Percentiles rank a stretch among this genome's conserved stretches.
Evolutionary conservation across 2,888 invertebrate genomes (phyloP).

Genomic region (Sipha maydis): DNA sequence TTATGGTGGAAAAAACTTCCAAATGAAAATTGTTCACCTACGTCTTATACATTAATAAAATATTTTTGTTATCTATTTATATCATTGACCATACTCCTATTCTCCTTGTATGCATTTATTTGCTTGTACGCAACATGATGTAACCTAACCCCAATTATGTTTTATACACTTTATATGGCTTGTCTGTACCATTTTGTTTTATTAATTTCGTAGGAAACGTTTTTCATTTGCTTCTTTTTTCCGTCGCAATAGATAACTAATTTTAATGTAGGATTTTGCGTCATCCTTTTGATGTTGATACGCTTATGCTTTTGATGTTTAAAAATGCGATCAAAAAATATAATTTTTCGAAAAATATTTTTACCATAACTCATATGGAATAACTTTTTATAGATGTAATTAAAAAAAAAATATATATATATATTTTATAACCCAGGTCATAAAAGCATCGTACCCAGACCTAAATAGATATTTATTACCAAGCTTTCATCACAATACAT

Average conservation of each 20-base stretch:
- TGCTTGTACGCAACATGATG: neutral
- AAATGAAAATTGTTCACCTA: too few species aligned
- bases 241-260: too few species aligned
- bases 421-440: neutral
- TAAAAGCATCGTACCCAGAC: conserved; percentile 31
- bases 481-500: neutral
- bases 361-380: neutral
- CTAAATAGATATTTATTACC: conserved; percentile 12
- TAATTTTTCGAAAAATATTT: neutral
- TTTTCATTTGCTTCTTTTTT: neutral
- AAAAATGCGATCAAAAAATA: neutral
- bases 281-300: neutral
- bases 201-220: neutral
- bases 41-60: neutral
- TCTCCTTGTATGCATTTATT: neutral
- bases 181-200: neutral
- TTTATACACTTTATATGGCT: neutral
- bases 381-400: neutral
- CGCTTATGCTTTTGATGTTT: neutral
- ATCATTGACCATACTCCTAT: neutral
- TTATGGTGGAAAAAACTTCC: too few species aligned
- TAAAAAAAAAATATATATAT: neutral
- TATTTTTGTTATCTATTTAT: neutral
- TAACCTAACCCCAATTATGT: neutral
- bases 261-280: neutral